phyloP scores from a whole-genome alignment of 2,797 vertebrate species.

The Coilia nasus region DNA sequence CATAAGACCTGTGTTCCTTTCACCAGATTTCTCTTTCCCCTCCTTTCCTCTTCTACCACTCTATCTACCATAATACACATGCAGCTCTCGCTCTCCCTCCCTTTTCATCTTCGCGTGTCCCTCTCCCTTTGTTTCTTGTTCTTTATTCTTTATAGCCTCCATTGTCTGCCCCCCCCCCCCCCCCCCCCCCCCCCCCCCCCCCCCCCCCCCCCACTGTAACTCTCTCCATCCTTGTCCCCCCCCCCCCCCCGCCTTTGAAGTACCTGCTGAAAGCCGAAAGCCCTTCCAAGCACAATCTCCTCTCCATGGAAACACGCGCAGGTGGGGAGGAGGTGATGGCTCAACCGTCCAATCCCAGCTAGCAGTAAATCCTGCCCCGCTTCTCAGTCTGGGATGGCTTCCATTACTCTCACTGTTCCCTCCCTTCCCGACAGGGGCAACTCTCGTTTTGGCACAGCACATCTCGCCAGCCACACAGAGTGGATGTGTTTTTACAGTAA shows the following conservation, averaged over 20 bases:
- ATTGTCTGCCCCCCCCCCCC: not conserved
- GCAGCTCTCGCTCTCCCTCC: not conserved
- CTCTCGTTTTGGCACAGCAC: not conserved
- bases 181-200: not conserved
- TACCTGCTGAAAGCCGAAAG: conserved; percentile 23
- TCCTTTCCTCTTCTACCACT: not conserved
- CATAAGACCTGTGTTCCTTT: too few relatives aligned
- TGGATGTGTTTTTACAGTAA: not conserved
- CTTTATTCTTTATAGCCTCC: not conserved
- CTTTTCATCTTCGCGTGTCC: not conserved
- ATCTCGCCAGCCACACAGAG: not conserved
- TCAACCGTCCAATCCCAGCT: conserved; percentile 36
- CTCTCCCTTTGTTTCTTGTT: not conserved
- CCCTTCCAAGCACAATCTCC: conserved; percentile 23
- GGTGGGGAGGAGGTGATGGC: conserved; percentile 30
- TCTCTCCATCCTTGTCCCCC: not conserved
- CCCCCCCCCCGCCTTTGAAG: not conserved
- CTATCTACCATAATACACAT: not conserved
- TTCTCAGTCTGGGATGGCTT: not conserved
- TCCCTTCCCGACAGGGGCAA: not conserved
- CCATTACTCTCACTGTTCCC: not conserved
- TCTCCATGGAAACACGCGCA: conserved; percentile 41
- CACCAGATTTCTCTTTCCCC: not conserved
- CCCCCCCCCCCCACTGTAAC: not conserved
- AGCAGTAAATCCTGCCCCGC: not conserved